Conservation (phyloP, 1,140 invertebrate species). For the Streblospio benedicti region DNA sequence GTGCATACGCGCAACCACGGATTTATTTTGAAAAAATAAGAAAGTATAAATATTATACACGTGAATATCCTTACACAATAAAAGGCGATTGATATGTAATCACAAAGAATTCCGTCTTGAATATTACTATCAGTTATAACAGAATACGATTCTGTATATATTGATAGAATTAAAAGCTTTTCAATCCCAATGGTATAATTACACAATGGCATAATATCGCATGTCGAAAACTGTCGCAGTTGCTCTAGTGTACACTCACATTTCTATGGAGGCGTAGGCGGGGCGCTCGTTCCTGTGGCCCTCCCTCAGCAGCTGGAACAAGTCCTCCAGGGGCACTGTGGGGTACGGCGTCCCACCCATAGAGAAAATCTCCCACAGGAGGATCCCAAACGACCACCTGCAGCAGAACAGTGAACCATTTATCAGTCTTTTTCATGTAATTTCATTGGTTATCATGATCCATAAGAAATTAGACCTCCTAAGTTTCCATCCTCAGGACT, state of each 20-base stretch:
- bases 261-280: neutral
- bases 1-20: too few relatives aligned
- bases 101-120: neutral
- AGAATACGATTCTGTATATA: neutral
- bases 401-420: neutral
- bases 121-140: neutral
- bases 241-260: neutral
- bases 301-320: slow-evolving; percentile 2
- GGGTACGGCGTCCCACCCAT: slow-evolving; percentile 46
- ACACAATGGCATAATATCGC: neutral
- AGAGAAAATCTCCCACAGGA: slow-evolving; percentile 48
- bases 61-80: too few relatives aligned
- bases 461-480: too few relatives aligned
- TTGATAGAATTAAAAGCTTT: neutral
- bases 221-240: neutral
- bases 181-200: neutral
- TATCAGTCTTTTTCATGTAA: too few relatives aligned
- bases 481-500: neutral
- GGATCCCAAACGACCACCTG: slow-evolving; percentile 40
- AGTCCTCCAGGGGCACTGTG: slow-evolving; percentile 54
- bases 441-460: too few relatives aligned
- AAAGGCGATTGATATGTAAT: too few relatives aligned
- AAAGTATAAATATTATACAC: too few relatives aligned
- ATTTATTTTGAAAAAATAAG: too few relatives aligned
- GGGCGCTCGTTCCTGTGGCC: slow-evolving; percentile 3